Evolutionary conservation across 2,888 invertebrate genomes (phyloP), one percentile per base, ranked within the genome.

Genomic region (Caenorhabditis becei): DNA sequence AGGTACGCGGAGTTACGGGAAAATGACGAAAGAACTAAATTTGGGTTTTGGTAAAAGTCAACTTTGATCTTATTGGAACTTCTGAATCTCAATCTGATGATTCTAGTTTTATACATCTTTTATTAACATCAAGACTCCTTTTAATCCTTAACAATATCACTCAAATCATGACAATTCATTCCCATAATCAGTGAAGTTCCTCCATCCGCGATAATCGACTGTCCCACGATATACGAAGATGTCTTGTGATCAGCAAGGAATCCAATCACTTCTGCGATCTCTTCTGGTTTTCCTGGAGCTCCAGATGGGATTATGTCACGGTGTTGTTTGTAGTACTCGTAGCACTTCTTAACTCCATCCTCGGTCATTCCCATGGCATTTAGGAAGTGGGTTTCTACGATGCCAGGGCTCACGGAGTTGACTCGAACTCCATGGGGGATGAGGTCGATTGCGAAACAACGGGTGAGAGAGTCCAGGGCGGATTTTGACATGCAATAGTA

Each of bases 401-500:
- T 44, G 26, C 66, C 75, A 11, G 66, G 67, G 44, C 44, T 75
- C 24, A 75, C 75, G 8, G 66, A 67, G 18, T 75, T 75, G 8
- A 75, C 67, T 28, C 75, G 75, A 75, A 75, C 51, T 41, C 75
- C 75, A 23, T 49, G 23, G 7, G 44, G 11, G 5, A 75, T 75
- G 14, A 75, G 24, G 14, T 75, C 67, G 23, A 75, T 67, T 4
- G 75, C 75, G 20, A 28, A 37, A 28, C 41, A 56, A 24, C 67
- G 28, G 8, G 67, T 75, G n/a, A 67, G 41, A 2, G 53, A 56
- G 35, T 75, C 75, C 23, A 75, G n/a, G 20, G 67, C 75, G 2
- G 75, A 44, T 44, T 75, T 75, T 10, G 75, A 35, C 53, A 75
- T 67, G 7, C 54, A 66, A 49, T 75, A 75, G 35, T 75, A 67